Evolutionary conservation across 2,113 vertebrate genomes (phyloP).

Genomic region (Xerus inauris): DNA sequence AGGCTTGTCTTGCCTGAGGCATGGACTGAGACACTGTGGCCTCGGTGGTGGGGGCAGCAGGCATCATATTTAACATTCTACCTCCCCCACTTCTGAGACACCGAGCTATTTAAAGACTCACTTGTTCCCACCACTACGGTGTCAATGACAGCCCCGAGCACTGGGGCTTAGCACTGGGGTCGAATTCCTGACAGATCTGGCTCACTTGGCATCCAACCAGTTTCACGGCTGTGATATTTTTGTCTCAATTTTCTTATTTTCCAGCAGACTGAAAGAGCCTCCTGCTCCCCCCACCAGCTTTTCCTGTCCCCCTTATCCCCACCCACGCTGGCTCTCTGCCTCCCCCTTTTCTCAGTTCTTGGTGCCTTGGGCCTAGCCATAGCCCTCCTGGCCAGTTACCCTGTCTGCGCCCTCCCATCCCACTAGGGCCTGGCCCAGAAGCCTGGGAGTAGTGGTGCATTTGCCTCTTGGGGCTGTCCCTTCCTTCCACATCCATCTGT

Average conservation of each 20-base stretch:
- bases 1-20: background rate
- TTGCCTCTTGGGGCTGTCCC: background rate
- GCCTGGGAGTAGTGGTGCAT: background rate
- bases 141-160: constrained; percentile 76
- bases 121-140: constrained; percentile 72
- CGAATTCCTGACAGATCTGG: constrained; percentile 77
- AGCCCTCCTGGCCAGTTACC: background rate
- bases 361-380: background rate
- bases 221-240: constrained; percentile 75
- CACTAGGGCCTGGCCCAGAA: background rate
- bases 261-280: constrained; percentile 65
- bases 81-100: constrained; percentile 78
- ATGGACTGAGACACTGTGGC: background rate
- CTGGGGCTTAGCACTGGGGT: constrained; percentile 77
- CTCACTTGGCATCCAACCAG: constrained; percentile 71
- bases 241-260: constrained; percentile 74
- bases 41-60: constrained; percentile 50
- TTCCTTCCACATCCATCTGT: background rate
- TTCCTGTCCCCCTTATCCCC: background rate
- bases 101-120: constrained; percentile 80
- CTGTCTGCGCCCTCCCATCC: background rate
- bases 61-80: constrained; percentile 81
- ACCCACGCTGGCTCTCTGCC: background rate
- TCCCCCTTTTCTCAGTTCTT: background rate
- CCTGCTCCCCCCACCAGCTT: background rate